Evolutionary conservation across 2,797 vertebrate species (phyloP).

Genomic region (Parotocinclus haroldoi): DNA sequence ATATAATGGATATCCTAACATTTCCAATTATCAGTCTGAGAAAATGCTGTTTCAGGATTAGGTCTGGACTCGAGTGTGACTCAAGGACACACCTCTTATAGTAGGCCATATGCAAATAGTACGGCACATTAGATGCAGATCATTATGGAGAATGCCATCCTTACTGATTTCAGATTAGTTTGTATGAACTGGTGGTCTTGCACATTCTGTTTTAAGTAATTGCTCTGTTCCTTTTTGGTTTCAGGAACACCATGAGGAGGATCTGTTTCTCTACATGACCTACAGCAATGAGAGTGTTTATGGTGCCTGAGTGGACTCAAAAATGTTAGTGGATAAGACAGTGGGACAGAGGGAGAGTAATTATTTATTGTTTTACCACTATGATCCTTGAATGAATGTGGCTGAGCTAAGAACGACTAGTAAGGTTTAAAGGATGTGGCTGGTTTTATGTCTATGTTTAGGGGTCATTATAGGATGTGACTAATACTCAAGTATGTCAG

Average conservation of each 20-base stretch:
- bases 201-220: not conserved
- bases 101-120: too few species aligned
- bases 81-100: too few species aligned
- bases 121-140: too few species aligned
- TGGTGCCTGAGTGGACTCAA: conserved; percentile 77
- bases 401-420: conserved; percentile 31
- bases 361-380: conserved; percentile 53
- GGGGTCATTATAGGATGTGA: conserved; percentile 43
- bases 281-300: conserved; percentile 98
- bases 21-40: too few species aligned
- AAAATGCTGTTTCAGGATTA: too few species aligned
- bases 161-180: too few species aligned
- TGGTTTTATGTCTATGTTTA: conserved; percentile 22
- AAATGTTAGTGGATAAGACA: conserved; percentile 21
- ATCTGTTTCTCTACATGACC: conserved; percentile 96
- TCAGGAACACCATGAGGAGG: conserved; percentile 94
- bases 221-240: conserved; percentile 28
- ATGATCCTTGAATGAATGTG: conserved; percentile 56
- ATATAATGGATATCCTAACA: too few species aligned
- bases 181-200: too few species aligned
- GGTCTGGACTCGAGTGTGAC: too few species aligned
- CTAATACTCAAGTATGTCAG: conserved; percentile 30
- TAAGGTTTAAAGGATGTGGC: conserved; percentile 29
- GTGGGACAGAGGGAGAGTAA: conserved; percentile 13
- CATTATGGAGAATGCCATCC: too few species aligned